These are phyloP conservation scores for Exocentrus adspersus DNA, from an alignment of 2,888 invertebrate genomes.

Conservation along the genomic window DNA sequence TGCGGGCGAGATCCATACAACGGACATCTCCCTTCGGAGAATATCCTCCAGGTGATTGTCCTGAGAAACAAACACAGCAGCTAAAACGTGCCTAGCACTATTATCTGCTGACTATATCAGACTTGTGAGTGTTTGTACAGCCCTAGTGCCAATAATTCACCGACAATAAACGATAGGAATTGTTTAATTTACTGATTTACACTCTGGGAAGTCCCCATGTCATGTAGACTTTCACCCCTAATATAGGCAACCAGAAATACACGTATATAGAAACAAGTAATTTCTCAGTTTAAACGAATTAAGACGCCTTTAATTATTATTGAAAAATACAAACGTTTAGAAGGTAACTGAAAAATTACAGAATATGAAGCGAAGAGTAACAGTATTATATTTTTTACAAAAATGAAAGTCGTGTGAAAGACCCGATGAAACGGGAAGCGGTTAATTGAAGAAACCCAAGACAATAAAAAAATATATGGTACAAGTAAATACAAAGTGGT, in stretches of 20 bases:
- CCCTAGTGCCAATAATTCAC: no score
- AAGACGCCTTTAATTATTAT: no score
- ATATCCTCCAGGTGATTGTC: slow-evolving; percentile 57
- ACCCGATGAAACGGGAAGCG: not conserved
- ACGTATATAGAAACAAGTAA: no score
- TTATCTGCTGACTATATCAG: slow-evolving; percentile 22
- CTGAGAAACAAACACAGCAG: slow-evolving; percentile 58
- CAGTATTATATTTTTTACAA: not conserved
- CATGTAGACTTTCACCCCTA: no score
- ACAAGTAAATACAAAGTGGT: not conserved
- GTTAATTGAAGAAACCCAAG: not conserved
- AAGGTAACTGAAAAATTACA: not conserved
- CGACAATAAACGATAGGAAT: no score
- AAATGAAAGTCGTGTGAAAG: not conserved
- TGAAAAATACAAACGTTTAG: no score
- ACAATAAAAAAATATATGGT: not conserved
- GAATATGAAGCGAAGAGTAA: not conserved
- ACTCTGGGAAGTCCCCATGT: no score
- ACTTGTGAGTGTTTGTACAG: slow-evolving; percentile 12
- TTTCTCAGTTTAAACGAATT: no score
- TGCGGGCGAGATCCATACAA: slow-evolving; percentile 60
- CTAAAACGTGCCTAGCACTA: slow-evolving; percentile 52
- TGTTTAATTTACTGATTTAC: no score
- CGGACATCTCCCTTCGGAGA: slow-evolving; percentile 59
- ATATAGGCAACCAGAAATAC: no score